Conservation (phyloP, 1,140 invertebrate species). For the Carcinoscorpius rotundicauda region DNA sequence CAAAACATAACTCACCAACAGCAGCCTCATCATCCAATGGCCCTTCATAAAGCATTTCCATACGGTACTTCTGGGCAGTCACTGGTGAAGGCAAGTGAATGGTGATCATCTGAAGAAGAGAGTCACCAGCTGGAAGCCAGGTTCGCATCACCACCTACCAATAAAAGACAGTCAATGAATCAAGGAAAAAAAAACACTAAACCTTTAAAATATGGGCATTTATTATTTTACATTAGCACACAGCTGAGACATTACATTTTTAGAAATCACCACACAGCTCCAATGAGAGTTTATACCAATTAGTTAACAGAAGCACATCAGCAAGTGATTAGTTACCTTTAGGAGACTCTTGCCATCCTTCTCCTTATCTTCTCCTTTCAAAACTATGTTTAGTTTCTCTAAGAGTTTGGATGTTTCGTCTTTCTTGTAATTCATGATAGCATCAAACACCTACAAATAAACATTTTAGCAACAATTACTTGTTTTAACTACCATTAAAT, state of each 20-base stretch:
- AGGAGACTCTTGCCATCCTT: constrained; percentile 84
- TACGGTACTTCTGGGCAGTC: constrained; percentile 96
- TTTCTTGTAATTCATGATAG: constrained; percentile 97
- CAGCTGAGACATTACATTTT: no score
- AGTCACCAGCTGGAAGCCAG: constrained; percentile 98
- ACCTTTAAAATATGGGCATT: no score
- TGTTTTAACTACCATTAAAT: no score
- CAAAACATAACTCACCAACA: constrained; percentile 45
- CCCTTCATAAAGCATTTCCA: constrained; percentile 98
- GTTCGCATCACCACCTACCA: constrained; percentile 83
- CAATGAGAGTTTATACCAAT: no score
- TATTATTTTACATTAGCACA: no score
- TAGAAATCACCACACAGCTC: no score
- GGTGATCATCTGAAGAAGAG: constrained; percentile 99
- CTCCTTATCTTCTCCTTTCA: constrained; percentile 90
- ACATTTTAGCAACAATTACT: neutral
- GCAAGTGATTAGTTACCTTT: constrained; percentile 38
- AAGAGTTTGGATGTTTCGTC: constrained; percentile 78
- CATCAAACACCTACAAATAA: constrained; percentile 64
- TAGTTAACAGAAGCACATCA: no score
- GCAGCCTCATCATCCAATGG: constrained; percentile 95
- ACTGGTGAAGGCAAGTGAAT: constrained; percentile 98
- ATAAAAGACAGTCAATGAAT: no score
- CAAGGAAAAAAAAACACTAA: no score
- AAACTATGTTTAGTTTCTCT: constrained; percentile 78